These are phyloP conservation scores for Epinotia nisella DNA, from an alignment of 2,888 invertebrate species.

Conservation along the genomic window DNA sequence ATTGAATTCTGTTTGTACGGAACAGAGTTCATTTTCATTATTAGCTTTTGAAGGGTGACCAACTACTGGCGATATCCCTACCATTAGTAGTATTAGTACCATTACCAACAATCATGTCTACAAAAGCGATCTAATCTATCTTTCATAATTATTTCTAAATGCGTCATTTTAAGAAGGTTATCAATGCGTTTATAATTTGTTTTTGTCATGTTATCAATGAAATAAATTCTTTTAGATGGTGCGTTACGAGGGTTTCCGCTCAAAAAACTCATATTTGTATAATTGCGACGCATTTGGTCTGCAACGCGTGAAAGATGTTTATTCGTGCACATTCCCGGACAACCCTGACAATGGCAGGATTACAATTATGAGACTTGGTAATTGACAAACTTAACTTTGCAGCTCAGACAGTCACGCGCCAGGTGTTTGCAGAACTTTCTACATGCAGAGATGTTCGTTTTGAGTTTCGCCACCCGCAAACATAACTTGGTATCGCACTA, in stretches of 20 bases:
- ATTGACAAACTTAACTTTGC: slow-evolving; percentile 36
- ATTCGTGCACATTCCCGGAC: slow-evolving; percentile 71
- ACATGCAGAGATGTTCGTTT: not conserved
- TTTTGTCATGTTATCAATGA: no score
- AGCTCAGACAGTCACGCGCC: not conserved
- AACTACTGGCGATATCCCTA: no score
- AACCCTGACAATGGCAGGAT: slow-evolving; percentile 72
- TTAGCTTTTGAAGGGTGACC: no score
- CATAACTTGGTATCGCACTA: slow-evolving; percentile 5
- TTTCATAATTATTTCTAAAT: no score
- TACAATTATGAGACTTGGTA: slow-evolving; percentile 75
- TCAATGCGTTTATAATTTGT: no score
- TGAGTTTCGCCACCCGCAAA: slow-evolving; percentile 8
- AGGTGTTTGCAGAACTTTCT: not conserved
- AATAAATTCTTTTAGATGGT: slow-evolving; percentile 64
- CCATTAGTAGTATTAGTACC: no score
- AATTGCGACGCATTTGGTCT: slow-evolving; percentile 72
- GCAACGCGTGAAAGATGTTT: slow-evolving; percentile 69
- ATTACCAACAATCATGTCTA: no score
- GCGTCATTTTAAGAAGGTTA: no score
- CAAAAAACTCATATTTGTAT: slow-evolving; percentile 68
- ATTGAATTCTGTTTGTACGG: no score
- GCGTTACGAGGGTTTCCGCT: slow-evolving; percentile 73
- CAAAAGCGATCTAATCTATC: no score
- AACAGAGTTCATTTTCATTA: no score